These are phyloP conservation scores for Forbesichthys papilliferus DNA, from an alignment of 2,113 vertebrate genomes.

Conservation along the genomic window DNA sequence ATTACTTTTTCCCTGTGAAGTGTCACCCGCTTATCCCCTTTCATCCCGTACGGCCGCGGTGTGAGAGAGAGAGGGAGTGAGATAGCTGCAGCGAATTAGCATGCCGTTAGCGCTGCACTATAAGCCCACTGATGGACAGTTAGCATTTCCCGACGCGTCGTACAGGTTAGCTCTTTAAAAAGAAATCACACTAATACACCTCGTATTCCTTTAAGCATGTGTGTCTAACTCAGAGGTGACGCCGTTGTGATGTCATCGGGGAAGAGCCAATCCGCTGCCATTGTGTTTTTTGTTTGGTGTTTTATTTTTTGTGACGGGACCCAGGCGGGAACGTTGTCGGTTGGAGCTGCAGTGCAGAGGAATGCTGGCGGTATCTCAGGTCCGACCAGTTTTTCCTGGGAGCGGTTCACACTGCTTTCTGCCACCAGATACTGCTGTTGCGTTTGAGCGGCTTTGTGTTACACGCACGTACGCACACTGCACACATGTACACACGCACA, in stretches of 20 bases:
- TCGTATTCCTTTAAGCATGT: slow-evolving; percentile 13
- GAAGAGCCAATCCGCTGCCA: not conserved
- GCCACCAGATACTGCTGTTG: no score
- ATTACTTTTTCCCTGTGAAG: slow-evolving; percentile 41
- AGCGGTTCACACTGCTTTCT: not conserved
- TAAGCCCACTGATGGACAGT: slow-evolving; percentile 14
- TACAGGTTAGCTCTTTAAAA: no score
- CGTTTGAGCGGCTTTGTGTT: no score
- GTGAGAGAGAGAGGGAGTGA: not conserved
- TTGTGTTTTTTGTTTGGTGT: not conserved
- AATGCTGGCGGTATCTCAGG: slow-evolving; percentile 41
- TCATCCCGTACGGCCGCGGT: slow-evolving; percentile 6
- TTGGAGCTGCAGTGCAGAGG: not conserved
- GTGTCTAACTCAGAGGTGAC: not conserved
- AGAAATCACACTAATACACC: not conserved
- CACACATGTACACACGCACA: no score
- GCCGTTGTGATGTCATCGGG: not conserved
- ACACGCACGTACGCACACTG: no score
- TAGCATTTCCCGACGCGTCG: no score
- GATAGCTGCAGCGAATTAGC: slow-evolving; percentile 27
- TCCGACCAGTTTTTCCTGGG: slow-evolving; percentile 40
- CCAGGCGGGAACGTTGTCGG: not conserved
- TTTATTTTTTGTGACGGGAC: not conserved
- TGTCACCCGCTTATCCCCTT: slow-evolving; percentile 30
- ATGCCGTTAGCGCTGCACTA: not conserved